phyloP scores from a whole-genome alignment of 2,113 vertebrate genomes.

The Conger conger region DNA sequence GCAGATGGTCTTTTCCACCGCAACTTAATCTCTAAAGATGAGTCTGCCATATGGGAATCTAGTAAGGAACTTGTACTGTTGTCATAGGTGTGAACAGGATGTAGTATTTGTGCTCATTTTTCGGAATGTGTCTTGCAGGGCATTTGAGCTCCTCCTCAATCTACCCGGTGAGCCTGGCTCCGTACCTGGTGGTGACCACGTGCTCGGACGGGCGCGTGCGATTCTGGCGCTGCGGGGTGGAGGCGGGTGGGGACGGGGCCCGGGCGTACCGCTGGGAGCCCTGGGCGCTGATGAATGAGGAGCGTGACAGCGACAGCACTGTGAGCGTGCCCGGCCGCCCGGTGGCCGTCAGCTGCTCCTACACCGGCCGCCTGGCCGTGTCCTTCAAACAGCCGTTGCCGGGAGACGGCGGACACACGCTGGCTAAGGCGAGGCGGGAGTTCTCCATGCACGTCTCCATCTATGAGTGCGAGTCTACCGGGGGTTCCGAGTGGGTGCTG shows the following conservation, averaged over 20 bases:
- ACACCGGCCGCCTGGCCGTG: constrained; percentile 90
- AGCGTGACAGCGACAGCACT: constrained; percentile 88
- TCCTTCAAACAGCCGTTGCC: constrained; percentile 87
- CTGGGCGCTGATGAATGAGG: constrained; percentile 94
- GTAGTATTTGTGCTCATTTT: constrained; percentile 43
- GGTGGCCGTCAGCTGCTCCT: constrained; percentile 97
- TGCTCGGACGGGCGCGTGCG: constrained; percentile 91
- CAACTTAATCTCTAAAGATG: too few relatives aligned
- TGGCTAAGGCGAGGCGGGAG: constrained; percentile 79
- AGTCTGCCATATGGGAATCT: not conserved
- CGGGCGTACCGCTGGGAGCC: constrained; percentile 83
- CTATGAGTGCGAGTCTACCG: constrained; percentile 97
- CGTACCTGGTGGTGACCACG: constrained; percentile 91
- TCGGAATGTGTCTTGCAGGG: constrained; percentile 62
- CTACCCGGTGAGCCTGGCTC: constrained; percentile 96
- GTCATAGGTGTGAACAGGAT: not conserved
- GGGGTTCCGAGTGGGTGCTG: constrained; percentile 96
- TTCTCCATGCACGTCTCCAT: constrained; percentile 99
- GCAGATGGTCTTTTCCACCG: not conserved
- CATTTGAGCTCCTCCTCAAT: constrained; percentile 97
- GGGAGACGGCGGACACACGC: constrained; percentile 60
- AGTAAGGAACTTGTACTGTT: not conserved
- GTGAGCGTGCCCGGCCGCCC: constrained; percentile 85
- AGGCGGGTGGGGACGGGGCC: constrained; percentile 56
- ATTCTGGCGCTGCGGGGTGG: constrained; percentile 90